phyloP scores from a whole-genome alignment of 2,797 vertebrate species.

The Crocodylus rhombifer region DNA sequence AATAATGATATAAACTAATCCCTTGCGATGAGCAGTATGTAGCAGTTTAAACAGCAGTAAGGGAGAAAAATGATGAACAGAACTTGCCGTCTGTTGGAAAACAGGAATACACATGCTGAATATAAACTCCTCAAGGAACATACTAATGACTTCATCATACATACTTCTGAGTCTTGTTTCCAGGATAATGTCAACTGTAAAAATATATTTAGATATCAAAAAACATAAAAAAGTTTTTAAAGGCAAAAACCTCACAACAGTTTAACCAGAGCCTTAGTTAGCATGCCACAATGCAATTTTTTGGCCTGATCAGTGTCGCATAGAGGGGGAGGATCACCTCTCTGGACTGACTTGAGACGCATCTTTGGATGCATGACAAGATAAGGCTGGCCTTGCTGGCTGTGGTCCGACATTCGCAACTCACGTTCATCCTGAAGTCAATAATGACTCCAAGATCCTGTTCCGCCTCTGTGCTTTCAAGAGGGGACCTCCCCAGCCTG shows the following conservation, averaged over 20 bases:
- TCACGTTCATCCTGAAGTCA: too few species aligned
- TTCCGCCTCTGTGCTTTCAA: too few species aligned
- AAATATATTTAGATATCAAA: neutral
- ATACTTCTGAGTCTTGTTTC: neutral
- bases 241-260: neutral
- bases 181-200: neutral
- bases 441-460: too few species aligned
- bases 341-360: too few species aligned
- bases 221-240: neutral
- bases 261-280: neutral
- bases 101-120: accelerated
- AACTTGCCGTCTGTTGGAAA: neutral
- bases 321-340: too few species aligned
- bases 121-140: neutral
- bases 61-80: accelerated
- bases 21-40: neutral
- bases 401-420: too few species aligned
- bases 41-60: neutral
- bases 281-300: neutral
- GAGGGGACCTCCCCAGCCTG: too few species aligned
- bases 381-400: too few species aligned
- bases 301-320: too few species aligned
- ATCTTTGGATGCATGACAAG: too few species aligned
- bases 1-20: neutral
- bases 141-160: neutral